phyloP scores from a whole-genome alignment of 2,888 invertebrate species.

The Saturnia pavonia region DNA sequence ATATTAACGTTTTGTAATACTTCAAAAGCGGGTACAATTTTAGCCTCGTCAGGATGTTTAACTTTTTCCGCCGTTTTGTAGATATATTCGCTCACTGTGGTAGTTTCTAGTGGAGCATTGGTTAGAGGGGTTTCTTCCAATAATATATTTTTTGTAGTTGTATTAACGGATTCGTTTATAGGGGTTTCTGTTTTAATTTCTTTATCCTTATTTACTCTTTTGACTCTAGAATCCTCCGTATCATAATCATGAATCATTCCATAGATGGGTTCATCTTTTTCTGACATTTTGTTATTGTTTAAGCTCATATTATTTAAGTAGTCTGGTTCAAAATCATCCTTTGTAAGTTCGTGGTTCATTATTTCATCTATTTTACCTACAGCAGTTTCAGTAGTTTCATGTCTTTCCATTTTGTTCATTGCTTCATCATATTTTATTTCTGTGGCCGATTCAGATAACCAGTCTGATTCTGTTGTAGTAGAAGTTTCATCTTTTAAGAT shows the following conservation, averaged over 20 bases:
- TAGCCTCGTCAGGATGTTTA: slow-evolving; percentile 23
- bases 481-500: slow-evolving; percentile 32
- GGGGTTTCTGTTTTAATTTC: slow-evolving; percentile 28
- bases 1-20: not conserved
- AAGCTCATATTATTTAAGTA: slow-evolving; percentile 61
- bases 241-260: slow-evolving; percentile 67
- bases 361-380: slow-evolving; percentile 57
- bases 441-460: slow-evolving; percentile 64
- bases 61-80: slow-evolving; percentile 54
- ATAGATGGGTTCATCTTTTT: slow-evolving; percentile 58
- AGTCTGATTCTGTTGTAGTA: slow-evolving; percentile 60
- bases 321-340: slow-evolving; percentile 72
- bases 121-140: slow-evolving; percentile 28
- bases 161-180: slow-evolving; percentile 22
- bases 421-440: slow-evolving; percentile 60
- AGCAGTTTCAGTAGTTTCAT: slow-evolving; percentile 52
- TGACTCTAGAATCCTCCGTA: slow-evolving; percentile 59
- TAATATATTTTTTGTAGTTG: slow-evolving; percentile 18
- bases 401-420: slow-evolving; percentile 53
- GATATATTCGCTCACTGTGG: slow-evolving; percentile 65
- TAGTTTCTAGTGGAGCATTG: slow-evolving; percentile 47
- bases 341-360: slow-evolving; percentile 48
- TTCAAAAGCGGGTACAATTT: not conserved
- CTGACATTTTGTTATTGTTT: slow-evolving; percentile 48
- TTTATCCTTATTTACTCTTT: slow-evolving; percentile 58